Evolutionary conservation across 2,797 vertebrate species (phyloP), one percentile per base, ranked within the genome.

Genomic region (Crypturellus tataupa): DNA sequence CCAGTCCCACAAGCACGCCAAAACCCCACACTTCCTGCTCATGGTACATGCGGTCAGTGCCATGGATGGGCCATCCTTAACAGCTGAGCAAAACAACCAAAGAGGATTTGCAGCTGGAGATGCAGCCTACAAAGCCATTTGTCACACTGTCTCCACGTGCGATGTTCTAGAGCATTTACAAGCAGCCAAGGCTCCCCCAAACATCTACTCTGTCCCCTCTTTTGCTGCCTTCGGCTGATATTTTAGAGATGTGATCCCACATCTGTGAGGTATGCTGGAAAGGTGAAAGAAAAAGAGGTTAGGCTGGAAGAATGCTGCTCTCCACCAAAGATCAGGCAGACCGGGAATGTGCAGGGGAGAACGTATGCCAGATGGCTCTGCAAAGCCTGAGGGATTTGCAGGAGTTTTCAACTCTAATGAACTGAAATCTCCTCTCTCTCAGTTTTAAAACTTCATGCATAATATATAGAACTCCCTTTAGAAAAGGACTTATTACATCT

Each of bases 331-430:
- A 80, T 93, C 42, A 80, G 76, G 95, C 81, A 94, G 76, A 86
- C 88, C 88, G 70, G 70, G 56, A 94, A 93, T 12, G 67, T 1
- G 39, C 77, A 84, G 68, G 51, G 67, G 80, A 90, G 93, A 95
- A 79, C 2, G 6, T 65, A 89, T 87, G 94, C 94, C 95, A 97
- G 95, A 95, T 94, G 95, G 92, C 92, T 94, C 93, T 86, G 91
- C 83, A 94, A 93, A 96, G 94, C 95, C 94, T 77, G 80, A 88
- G 95, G 92, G 93, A 96, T 94, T 90, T 95, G 89, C 89, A 80
- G 85, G 94, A 97, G 94, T 96, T 96, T 96, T 96, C 93, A 97
- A 91, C 87, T 94, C 91, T 92, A 96, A 95, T 96, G 96, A 97
- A 96, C 92, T 91, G 93, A 96, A 96, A 96, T 94, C 91, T 94